These are phyloP conservation scores for Therioaphis trifolii DNA, from an alignment of 2,888 invertebrate genomes.

Conservation along the genomic window DNA sequence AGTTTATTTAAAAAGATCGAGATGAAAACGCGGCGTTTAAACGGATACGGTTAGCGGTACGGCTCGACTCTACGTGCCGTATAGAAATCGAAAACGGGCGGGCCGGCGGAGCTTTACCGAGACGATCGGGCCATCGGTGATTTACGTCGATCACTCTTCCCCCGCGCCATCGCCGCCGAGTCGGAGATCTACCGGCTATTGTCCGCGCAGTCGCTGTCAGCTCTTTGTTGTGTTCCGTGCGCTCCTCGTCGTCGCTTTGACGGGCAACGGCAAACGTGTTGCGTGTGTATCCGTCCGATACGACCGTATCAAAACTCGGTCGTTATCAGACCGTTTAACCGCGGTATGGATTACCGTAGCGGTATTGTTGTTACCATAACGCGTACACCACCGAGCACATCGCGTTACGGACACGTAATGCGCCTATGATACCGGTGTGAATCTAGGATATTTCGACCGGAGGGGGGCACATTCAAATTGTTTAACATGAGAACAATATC, in stretches of 20 bases:
- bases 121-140: constrained; percentile 3
- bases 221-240: neutral
- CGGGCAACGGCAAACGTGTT: no score
- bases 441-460: no score
- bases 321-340: neutral
- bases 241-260: no score
- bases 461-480: no score
- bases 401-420: no score
- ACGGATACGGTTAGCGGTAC: constrained; percentile 1
- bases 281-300: no score
- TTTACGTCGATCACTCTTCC: neutral
- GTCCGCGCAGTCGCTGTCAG: neutral
- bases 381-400: no score
- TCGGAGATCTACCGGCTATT: neutral
- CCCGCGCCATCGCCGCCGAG: neutral
- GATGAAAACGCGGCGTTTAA: neutral
- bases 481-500: no score
- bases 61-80: neutral
- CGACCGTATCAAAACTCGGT: neutral
- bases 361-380: no score
- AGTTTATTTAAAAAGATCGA: constrained; percentile 41
- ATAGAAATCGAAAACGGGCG: constrained; percentile 39
- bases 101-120: neutral
- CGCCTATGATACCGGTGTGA: no score
- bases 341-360: no score